Conservation (phyloP, 2,888 invertebrate genomes). For the Stictocephala bisonia region DNA sequence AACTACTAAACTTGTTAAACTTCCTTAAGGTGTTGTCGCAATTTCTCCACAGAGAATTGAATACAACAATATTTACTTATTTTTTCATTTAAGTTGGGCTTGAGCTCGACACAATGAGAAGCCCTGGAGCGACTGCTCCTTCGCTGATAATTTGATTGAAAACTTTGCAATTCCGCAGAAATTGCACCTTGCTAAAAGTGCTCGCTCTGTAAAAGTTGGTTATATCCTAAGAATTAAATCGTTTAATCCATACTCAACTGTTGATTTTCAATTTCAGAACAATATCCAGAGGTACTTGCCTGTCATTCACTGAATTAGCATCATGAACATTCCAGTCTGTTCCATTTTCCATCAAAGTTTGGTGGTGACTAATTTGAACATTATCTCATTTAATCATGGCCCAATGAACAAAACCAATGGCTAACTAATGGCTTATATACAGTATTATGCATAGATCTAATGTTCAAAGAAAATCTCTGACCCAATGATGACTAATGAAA, state of each 20-base stretch:
- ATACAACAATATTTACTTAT: slow-evolving; percentile 42
- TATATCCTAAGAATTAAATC: slow-evolving; percentile 31
- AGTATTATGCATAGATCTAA: no score
- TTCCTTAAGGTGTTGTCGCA: slow-evolving; percentile 45
- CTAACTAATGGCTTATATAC: no score
- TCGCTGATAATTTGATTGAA: slow-evolving; percentile 40
- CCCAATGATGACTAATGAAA: no score
- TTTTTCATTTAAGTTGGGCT: slow-evolving; percentile 42
- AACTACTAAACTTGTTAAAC: slow-evolving; percentile 48
- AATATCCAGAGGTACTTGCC: no score
- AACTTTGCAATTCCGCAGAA: slow-evolving; percentile 34
- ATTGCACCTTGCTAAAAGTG: slow-evolving; percentile 9
- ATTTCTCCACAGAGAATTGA: slow-evolving; percentile 45
- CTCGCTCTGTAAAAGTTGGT: slow-evolving; percentile 12
- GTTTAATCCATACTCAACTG: slow-evolving; percentile 28
- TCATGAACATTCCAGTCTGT: no score
- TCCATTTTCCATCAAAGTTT: no score
- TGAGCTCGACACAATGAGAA: slow-evolving; percentile 27
- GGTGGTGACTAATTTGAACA: no score
- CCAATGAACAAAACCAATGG: no score
- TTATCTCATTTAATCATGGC: no score
- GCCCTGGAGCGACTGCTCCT: slow-evolving; percentile 33
- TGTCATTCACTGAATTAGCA: no score
- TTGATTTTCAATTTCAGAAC: slow-evolving; percentile 22
- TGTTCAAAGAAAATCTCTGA: no score